These are phyloP conservation scores for Lophura nycthemera DNA, from an alignment of 2,113 vertebrate species.

Conservation along the genomic window DNA sequence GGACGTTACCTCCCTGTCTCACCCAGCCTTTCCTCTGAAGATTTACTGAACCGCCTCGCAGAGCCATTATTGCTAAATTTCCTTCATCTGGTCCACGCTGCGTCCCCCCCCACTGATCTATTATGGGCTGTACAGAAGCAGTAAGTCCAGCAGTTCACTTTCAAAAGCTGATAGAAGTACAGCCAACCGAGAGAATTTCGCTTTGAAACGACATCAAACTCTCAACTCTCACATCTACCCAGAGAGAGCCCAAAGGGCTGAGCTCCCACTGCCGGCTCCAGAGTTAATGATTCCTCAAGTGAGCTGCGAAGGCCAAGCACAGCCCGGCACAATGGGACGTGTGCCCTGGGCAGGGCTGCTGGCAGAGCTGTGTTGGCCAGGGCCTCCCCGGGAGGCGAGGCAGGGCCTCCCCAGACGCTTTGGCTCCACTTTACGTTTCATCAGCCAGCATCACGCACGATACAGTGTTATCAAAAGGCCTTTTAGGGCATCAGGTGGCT, in stretches of 20 bases:
- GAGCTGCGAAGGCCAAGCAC: not conserved
- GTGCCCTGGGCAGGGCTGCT: not conserved
- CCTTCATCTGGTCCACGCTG: not conserved
- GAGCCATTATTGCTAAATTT: slow-evolving; percentile 24
- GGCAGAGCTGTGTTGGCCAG: accelerated
- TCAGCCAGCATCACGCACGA: not conserved
- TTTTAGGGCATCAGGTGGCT: not conserved
- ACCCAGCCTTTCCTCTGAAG: slow-evolving; percentile 22
- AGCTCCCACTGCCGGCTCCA: not conserved
- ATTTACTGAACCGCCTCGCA: slow-evolving; percentile 51
- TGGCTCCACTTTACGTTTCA: not conserved
- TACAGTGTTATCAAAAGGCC: not conserved
- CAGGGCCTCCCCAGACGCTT: not conserved
- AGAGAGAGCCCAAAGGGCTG: not conserved
- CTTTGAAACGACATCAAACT: slow-evolving; percentile 51
- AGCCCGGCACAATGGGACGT: not conserved
- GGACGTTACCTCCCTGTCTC: slow-evolving; percentile 70
- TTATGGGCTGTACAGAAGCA: slow-evolving; percentile 2
- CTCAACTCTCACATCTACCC: slow-evolving; percentile 5
- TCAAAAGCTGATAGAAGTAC: slow-evolving; percentile 19
- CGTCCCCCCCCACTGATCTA: not conserved
- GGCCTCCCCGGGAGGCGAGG: not conserved
- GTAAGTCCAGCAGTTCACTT: slow-evolving; percentile 29
- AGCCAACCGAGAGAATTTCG: not conserved
- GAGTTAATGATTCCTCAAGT: not conserved